These are phyloP conservation scores for Pegoplata infirma DNA, from an alignment of 2,888 invertebrate genomes.

Conservation along the genomic window DNA sequence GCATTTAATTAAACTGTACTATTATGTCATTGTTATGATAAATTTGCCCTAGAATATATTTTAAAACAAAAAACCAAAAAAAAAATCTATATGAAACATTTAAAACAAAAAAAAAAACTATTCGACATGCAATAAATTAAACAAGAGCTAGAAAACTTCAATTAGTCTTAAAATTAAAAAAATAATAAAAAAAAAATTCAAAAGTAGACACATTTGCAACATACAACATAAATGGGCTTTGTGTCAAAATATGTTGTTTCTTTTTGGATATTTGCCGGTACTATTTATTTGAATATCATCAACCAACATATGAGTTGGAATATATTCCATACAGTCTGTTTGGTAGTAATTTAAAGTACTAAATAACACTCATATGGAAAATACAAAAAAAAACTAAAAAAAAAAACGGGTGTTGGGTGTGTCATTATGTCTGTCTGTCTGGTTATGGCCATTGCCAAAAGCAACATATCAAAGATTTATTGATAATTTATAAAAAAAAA, in stretches of 20 bases:
- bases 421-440: slow-evolving; percentile 55
- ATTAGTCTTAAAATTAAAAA: slow-evolving; percentile 52
- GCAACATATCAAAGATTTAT: slow-evolving; percentile 62
- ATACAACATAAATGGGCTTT: slow-evolving; percentile 51
- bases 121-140: slow-evolving; percentile 62
- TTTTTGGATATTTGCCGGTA: neutral
- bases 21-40: slow-evolving; percentile 64
- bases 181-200: too few relatives aligned
- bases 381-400: slow-evolving; percentile 23
- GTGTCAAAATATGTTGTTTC: slow-evolving; percentile 50
- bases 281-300: slow-evolving; percentile 59
- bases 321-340: slow-evolving; percentile 12
- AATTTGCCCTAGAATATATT: slow-evolving; percentile 54
- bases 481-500: slow-evolving; percentile 57
- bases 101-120: slow-evolving; percentile 40
- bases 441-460: slow-evolving; percentile 61
- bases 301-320: slow-evolving; percentile 34
- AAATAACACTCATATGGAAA: slow-evolving; percentile 13
- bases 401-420: slow-evolving; percentile 59
- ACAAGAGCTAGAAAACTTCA: slow-evolving; percentile 57
- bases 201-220: slow-evolving; percentile 37
- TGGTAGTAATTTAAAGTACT: slow-evolving; percentile 54
- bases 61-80: neutral
- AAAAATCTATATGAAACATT: slow-evolving; percentile 26
- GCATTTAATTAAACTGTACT: slow-evolving; percentile 64